A percentile compares a stretch with the other conserved stretches of the same genome.
Conservation (phyloP, 1,140 invertebrate genomes). For the Psilanteris sp. region DNA sequence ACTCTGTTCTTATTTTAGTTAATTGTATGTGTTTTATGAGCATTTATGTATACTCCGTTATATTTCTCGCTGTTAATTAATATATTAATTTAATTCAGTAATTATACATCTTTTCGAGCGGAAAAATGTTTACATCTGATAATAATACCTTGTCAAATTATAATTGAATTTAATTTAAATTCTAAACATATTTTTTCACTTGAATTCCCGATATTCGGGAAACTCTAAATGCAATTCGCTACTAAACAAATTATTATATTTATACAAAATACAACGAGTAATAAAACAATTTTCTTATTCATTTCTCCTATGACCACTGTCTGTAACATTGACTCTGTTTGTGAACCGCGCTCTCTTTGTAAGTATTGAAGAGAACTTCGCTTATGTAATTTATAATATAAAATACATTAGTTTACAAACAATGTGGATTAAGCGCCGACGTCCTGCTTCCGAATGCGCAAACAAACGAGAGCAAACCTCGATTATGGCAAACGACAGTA, state of each 20-base stretch:
- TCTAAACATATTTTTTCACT: conserved; percentile 10
- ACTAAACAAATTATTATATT: conserved; percentile 40
- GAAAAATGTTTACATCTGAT: conserved; percentile 44
- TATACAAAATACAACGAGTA: conserved; percentile 58
- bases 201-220: background rate
- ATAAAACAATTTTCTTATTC: conserved; percentile 37
- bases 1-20: conserved; percentile 66
- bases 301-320: conserved; percentile 12
- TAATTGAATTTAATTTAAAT: too few relatives aligned
- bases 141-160: conserved; percentile 30
- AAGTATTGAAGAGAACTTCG: conserved; percentile 58
- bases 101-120: conserved; percentile 45
- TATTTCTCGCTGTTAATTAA: conserved; percentile 63
- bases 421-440: conserved; percentile 76
- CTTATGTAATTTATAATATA: conserved; percentile 71
- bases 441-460: conserved; percentile 63
- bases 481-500: conserved; percentile 67
- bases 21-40: conserved; percentile 67
- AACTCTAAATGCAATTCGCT: conserved; percentile 12
- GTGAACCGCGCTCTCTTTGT: conserved; percentile 16
- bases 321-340: conserved; percentile 42
- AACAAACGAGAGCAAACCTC: conserved; percentile 62
- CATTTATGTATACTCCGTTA: conserved; percentile 61
- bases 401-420: conserved; percentile 79
- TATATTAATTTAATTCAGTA: conserved; percentile 64